phyloP scores from a whole-genome alignment of 2,797 vertebrate genomes.

The Chelmon rostratus region DNA sequence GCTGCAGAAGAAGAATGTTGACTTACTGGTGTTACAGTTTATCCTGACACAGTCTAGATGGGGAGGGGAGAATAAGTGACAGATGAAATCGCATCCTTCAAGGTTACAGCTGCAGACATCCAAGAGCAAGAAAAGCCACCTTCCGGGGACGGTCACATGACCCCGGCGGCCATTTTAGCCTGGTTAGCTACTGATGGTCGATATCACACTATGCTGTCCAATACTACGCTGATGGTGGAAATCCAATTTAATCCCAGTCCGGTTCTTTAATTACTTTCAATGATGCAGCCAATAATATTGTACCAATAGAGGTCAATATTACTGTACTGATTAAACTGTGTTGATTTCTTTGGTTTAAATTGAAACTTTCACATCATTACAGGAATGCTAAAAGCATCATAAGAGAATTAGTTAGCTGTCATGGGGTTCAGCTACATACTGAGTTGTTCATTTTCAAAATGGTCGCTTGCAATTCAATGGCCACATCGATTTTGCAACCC shows the following conservation, averaged over 20 bases:
- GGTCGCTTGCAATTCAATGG: conserved; percentile 91
- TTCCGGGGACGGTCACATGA: conserved; percentile 99
- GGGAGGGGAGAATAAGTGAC: conserved; percentile 99
- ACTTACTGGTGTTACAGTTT: conserved; percentile 99
- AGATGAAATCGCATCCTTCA: conserved; percentile 99
- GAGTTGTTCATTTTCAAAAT: conserved; percentile 82
- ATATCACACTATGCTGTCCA: too few species aligned
- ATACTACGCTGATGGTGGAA: conserved; percentile 10
- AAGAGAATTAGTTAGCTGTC: neutral
- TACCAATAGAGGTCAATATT: conserved; percentile 13
- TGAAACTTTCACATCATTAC: neutral
- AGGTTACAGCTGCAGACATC: conserved; percentile 99
- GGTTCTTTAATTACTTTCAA: conserved; percentile 9
- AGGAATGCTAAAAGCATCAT: neutral
- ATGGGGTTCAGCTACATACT: conserved; percentile 2
- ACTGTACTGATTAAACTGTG: neutral
- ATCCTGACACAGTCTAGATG: conserved; percentile 99
- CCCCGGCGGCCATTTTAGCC: conserved; percentile 91
- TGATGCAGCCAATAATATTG: conserved; percentile 21
- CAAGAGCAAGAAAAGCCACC: conserved; percentile 97
- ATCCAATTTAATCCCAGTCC: conserved; percentile 32
- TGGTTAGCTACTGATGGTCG: conserved; percentile 21
- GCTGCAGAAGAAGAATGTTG: conserved; percentile 93
- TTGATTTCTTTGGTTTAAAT: neutral
- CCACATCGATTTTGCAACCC: conserved; percentile 92